Conservation (phyloP, 1,140 invertebrate genomes). For the Homarus americanus region DNA sequence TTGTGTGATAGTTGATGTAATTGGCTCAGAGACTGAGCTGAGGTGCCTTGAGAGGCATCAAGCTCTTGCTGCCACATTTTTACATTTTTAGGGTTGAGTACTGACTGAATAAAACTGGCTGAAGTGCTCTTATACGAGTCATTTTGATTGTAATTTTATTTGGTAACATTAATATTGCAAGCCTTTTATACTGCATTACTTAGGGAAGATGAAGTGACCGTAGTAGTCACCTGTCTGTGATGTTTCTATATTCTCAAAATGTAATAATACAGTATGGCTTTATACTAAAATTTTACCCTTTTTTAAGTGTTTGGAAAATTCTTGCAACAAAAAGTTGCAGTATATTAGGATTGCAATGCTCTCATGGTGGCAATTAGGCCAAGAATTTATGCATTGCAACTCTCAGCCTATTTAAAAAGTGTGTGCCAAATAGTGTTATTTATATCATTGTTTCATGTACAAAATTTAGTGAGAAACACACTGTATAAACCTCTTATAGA, state of each 20-base stretch:
- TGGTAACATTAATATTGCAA: not conserved
- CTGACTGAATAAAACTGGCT: not conserved
- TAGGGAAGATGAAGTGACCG: no score
- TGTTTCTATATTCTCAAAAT: no score
- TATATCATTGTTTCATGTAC: constrained; percentile 17
- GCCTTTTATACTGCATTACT: not conserved
- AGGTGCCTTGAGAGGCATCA: not conserved
- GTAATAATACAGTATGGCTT: no score
- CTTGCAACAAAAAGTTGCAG: not conserved
- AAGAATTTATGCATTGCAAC: not conserved
- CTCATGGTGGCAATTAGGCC: not conserved
- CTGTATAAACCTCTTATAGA: constrained; percentile 3
- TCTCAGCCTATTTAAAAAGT: constrained; percentile 2
- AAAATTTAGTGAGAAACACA: constrained; percentile 57
- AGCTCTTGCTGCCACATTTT: not conserved
- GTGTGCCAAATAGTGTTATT: constrained; percentile 52
- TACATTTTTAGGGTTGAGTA: not conserved
- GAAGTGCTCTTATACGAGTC: not conserved
- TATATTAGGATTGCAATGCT: not conserved
- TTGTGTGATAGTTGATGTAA: not conserved
- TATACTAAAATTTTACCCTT: no score
- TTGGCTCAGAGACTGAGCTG: not conserved
- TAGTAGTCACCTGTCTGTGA: no score
- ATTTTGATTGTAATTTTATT: not conserved
- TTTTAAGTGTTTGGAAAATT: no score